phyloP scores from a whole-genome alignment of 2,113 vertebrate genomes.

The Dasyurus viverrinus region DNA sequence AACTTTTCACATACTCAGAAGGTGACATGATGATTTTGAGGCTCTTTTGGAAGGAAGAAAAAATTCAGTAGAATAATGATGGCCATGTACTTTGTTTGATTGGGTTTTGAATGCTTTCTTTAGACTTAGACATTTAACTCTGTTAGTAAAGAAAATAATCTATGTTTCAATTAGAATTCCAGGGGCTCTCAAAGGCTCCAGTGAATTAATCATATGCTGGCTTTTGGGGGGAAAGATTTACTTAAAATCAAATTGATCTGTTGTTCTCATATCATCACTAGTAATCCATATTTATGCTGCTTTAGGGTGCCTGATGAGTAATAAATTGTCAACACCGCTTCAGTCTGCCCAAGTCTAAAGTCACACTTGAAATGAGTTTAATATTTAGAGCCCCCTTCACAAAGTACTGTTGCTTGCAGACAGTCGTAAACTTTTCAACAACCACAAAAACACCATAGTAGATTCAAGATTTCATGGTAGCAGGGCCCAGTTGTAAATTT shows the following conservation, averaged over 20 bases:
- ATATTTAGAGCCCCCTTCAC: slow-evolving; percentile 76
- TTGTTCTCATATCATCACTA: slow-evolving; percentile 73
- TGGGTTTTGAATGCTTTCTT: slow-evolving; percentile 45
- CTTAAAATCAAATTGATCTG: slow-evolving; percentile 82
- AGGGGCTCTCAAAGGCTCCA: slow-evolving; percentile 65
- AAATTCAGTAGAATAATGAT: not conserved
- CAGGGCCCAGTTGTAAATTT: slow-evolving; percentile 40
- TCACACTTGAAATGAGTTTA: slow-evolving; percentile 79
- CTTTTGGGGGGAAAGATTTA: slow-evolving; percentile 74
- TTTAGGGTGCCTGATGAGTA: slow-evolving; percentile 74
- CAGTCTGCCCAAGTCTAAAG: slow-evolving; percentile 69
- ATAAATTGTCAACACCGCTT: slow-evolving; percentile 69
- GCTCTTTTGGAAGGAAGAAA: not conserved
- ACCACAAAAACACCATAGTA: slow-evolving; percentile 29
- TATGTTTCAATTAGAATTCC: slow-evolving; percentile 72
- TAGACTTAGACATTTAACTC: slow-evolving; percentile 39
- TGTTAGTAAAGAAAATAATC: slow-evolving; percentile 66
- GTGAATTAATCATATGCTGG: slow-evolving; percentile 75
- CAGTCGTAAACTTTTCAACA: slow-evolving; percentile 75
- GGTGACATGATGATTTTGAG: not conserved
- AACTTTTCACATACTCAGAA: not conserved
- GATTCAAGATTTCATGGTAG: slow-evolving; percentile 63
- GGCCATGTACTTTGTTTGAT: not conserved
- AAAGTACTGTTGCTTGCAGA: slow-evolving; percentile 66
- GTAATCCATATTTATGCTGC: slow-evolving; percentile 76